phyloP scores from a whole-genome alignment of 1,140 invertebrate genomes.

The Antheraea pernyi region DNA sequence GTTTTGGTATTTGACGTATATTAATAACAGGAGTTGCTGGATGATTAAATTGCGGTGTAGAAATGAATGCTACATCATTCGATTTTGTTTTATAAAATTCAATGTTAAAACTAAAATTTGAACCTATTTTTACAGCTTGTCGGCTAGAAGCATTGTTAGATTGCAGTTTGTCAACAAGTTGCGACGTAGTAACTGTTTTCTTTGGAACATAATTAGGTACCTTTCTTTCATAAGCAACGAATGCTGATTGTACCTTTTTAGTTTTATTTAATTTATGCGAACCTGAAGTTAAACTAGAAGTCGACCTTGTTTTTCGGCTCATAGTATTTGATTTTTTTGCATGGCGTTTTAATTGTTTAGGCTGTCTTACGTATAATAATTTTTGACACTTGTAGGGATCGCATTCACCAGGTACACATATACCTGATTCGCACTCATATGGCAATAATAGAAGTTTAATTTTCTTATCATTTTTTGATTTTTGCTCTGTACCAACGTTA shows the following conservation, averaged over 20 bases:
- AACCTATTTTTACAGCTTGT: constrained; percentile 29
- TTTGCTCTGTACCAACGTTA: neutral
- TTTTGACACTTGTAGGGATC: constrained; percentile 24
- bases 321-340: neutral
- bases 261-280: neutral
- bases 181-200: neutral
- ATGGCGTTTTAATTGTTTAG: constrained; percentile 3
- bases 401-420: constrained; percentile 24
- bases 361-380: constrained; percentile 8
- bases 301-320: constrained; percentile 5
- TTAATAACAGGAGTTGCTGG: constrained; percentile 21
- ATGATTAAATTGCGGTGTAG: constrained; percentile 13
- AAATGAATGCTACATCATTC: neutral
- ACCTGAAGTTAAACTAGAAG: constrained; percentile 4
- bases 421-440: constrained; percentile 26
- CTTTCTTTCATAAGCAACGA: neutral
- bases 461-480: neutral
- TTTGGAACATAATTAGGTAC: neutral
- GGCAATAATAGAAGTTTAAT: constrained; percentile 10
- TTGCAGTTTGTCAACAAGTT: neutral
- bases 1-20: neutral
- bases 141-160: neutral
- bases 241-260: constrained; percentile 9
- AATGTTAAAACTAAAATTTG: constrained; percentile 38
- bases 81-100: constrained; percentile 33